phyloP scores from a whole-genome alignment of 2,888 invertebrate genomes.

The Polydesmus complanatus region DNA sequence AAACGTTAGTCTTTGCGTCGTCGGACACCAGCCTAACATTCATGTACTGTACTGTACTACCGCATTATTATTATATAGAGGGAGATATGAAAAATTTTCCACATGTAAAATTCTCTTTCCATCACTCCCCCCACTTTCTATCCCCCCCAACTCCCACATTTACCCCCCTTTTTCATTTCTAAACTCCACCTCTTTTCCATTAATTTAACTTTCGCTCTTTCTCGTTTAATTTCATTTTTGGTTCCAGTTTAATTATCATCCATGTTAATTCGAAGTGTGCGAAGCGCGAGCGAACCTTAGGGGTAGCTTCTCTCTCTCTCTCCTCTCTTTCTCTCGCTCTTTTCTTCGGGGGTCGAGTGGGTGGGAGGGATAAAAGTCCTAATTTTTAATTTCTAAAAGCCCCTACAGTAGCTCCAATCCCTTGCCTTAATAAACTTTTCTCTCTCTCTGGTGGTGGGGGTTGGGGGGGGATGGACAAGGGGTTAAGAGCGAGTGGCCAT shows the following conservation, averaged over 20 bases:
- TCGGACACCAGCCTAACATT: too few relatives aligned
- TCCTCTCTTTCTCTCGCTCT: too few relatives aligned
- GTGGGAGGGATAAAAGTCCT: too few relatives aligned
- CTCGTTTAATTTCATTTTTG: not conserved
- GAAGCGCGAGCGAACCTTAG: not conserved
- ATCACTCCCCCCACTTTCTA: not conserved
- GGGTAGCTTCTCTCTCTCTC: too few relatives aligned
- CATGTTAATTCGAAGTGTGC: not conserved
- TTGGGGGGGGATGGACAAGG: not conserved
- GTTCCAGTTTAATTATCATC: not conserved
- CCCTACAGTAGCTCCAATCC: too few relatives aligned
- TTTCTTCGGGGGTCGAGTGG: not conserved
- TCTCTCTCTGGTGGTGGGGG: too few relatives aligned
- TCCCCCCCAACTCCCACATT: not conserved
- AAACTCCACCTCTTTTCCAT: not conserved
- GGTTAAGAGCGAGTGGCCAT: not conserved
- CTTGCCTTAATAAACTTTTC: too few relatives aligned
- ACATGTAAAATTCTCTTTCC: not conserved
- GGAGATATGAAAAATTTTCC: not conserved
- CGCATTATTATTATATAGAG: too few relatives aligned
- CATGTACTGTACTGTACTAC: too few relatives aligned
- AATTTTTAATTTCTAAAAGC: not conserved
- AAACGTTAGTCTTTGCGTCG: too few relatives aligned
- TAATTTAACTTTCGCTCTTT: not conserved
- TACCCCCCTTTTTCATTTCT: not conserved